Conservation (phyloP, 2,797 vertebrate species). For the Hypotaenidia okinawae region DNA sequence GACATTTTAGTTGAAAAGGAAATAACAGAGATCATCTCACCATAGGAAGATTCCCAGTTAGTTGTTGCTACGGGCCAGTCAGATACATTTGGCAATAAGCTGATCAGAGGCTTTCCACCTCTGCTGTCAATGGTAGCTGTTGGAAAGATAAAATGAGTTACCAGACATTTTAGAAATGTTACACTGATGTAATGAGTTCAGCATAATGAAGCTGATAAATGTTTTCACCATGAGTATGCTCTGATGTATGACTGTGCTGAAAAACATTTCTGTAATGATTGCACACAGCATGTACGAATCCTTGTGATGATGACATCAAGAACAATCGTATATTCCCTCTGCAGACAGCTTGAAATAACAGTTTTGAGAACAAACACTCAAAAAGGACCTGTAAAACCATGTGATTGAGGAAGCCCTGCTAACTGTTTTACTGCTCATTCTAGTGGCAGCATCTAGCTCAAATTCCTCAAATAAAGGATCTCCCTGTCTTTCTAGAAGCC, state of each 20-base stretch:
- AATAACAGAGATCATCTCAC: constrained; percentile 73
- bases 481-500: not conserved
- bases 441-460: not conserved
- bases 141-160: constrained; percentile 33
- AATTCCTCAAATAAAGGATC: not conserved
- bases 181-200: not conserved
- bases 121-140: constrained; percentile 88
- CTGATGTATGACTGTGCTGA: not conserved
- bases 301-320: not conserved
- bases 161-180: not conserved
- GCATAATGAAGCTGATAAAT: not conserved
- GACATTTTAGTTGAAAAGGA: not conserved
- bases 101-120: constrained; percentile 86
- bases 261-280: not conserved
- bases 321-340: not conserved
- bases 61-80: constrained; percentile 92
- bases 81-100: constrained; percentile 81
- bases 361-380: not conserved
- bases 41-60: constrained; percentile 84
- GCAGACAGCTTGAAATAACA: not conserved
- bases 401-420: not conserved
- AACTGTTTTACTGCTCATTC: not conserved
- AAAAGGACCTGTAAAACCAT: not conserved
- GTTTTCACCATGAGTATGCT: not conserved
- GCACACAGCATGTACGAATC: not conserved